A percentile compares a stretch with the other conserved stretches of the same genome.
Conservation (phyloP, 2,113 vertebrate species). For the Forbesichthys agassizii region DNA sequence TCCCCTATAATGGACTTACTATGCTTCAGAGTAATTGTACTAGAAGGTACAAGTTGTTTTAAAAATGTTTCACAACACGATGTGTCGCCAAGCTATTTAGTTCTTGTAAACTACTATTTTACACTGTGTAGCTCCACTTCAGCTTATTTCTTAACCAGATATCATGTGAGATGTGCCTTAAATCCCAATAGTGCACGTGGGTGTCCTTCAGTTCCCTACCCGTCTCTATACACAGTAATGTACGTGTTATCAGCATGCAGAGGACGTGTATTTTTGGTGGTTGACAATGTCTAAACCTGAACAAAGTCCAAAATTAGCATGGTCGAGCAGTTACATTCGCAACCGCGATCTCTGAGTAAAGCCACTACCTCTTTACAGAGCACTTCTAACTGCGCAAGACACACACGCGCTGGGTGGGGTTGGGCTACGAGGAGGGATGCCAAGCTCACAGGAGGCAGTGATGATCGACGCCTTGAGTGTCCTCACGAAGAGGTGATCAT, state of each 20-base stretch:
- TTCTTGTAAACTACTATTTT: conserved; percentile 1
- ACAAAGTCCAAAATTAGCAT: too few species aligned
- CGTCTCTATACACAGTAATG: neutral
- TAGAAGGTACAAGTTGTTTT: conserved; percentile 4
- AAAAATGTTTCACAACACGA: neutral
- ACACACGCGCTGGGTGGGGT: too few species aligned
- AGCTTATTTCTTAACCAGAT: neutral
- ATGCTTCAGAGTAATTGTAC: conserved; percentile 6
- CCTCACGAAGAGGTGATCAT: too few species aligned
- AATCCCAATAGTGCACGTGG: conserved; percentile 66
- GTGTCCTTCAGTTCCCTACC: conserved; percentile 31
- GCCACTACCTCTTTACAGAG: too few species aligned
- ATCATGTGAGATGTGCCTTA: neutral
- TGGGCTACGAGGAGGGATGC: too few species aligned
- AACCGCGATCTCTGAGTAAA: too few species aligned
- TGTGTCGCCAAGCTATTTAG: neutral
- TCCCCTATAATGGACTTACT: conserved; percentile 12
- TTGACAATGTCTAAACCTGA: too few species aligned
- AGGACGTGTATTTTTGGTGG: neutral
- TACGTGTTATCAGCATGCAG: conserved; percentile 12
- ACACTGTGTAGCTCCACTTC: conserved; percentile 8
- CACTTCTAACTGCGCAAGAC: too few species aligned
- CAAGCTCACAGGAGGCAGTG: too few species aligned
- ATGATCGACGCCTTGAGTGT: too few species aligned
- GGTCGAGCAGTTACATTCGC: too few species aligned